Base-by-base conservation (phyloP, 2,888 invertebrate species). In the Lithophane leautieri region DNA sequence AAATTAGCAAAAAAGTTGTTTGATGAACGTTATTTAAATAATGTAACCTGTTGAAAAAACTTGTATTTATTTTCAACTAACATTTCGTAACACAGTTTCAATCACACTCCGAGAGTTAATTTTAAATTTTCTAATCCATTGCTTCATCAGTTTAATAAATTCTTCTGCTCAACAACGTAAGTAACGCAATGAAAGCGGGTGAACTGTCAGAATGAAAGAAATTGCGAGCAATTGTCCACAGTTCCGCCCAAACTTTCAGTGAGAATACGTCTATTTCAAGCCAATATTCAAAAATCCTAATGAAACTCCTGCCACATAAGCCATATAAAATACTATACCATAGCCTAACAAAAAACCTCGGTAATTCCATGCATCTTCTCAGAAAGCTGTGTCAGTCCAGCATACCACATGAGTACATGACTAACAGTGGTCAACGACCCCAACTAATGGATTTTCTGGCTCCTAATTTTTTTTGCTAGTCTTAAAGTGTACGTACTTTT, bases 381-480 rank as follows among this genome's bases (percentile, higher is more conserved):
- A 79, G 78, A 79, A 82, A 70, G 70, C 82, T 79, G 80, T 73
- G 60, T 61, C 34, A 68, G 76, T 73, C 22, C 71, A 79, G 16
- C 79, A n/a, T 62, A 77, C 47, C 80, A 82, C 50, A 68, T 65
- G 25, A 76, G 74, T n/a, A 44, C 77, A 83, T 88, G 85, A 85
- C 82, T 87, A 85, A 87, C 84, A 56, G 88, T 85, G 89, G 83
- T 89, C 90, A 83, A 82, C 73, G 89, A 82, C 87, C 83, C 76
- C 63, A 72, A 72, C 88, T 90, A 90, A 86, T 89, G 83, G 89
- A 89, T 87, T 89, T 88, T 88, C 87, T 85, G 83, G 81, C 82
- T 83, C 75, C 83, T 79, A 76, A 44, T 68, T 74, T 79, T 87
- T 77, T 89, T 90, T 90, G 89, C 83, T 78, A 74, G 72, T 70